Conservation (phyloP, 2,113 vertebrate genomes). For the Bubo scandiacus region DNA sequence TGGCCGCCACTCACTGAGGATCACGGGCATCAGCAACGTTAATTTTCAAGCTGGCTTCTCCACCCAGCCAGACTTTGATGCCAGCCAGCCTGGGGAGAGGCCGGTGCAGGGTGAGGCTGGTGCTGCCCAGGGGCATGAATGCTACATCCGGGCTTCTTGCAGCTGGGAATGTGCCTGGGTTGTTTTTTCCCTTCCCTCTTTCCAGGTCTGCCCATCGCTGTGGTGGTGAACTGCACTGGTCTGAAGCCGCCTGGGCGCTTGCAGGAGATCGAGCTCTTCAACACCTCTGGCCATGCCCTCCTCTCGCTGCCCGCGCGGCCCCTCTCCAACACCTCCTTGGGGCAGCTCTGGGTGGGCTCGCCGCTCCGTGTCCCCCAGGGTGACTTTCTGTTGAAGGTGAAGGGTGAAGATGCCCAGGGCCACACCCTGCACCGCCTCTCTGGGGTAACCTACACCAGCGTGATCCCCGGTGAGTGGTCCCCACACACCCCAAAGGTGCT, state of each 20-base stretch:
- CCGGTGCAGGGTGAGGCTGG: conserved; percentile 83
- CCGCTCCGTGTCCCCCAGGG: conserved; percentile 80
- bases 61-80: conserved; percentile 72
- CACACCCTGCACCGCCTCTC: conserved; percentile 90
- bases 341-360: conserved; percentile 84
- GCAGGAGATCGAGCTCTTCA: conserved; percentile 81
- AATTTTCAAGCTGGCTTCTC: conserved; percentile 89
- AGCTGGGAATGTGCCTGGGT: fast-evolving
- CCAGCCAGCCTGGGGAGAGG: conserved; percentile 79
- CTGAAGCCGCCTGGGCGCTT: conserved; percentile 81
- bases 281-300: conserved; percentile 79
- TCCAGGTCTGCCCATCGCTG: conserved; percentile 84
- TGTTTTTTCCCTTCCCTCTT: neutral
- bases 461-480: conserved; percentile 79
- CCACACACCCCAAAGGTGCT: fast-evolving
- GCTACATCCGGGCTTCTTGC: fast-evolving
- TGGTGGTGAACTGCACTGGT: conserved; percentile 86
- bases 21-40: conserved; percentile 87
- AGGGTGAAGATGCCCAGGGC: conserved; percentile 83
- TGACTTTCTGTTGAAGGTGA: conserved; percentile 89
- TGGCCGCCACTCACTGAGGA: conserved; percentile 87
- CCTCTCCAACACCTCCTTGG: conserved; percentile 73
- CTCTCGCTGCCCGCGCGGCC: conserved; percentile 71
- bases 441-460: conserved; percentile 88
- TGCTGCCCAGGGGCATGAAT: fast-evolving